These are phyloP conservation scores for Sitophilus oryzae DNA, from an alignment of 1,140 invertebrate genomes.

Conservation along the genomic window DNA sequence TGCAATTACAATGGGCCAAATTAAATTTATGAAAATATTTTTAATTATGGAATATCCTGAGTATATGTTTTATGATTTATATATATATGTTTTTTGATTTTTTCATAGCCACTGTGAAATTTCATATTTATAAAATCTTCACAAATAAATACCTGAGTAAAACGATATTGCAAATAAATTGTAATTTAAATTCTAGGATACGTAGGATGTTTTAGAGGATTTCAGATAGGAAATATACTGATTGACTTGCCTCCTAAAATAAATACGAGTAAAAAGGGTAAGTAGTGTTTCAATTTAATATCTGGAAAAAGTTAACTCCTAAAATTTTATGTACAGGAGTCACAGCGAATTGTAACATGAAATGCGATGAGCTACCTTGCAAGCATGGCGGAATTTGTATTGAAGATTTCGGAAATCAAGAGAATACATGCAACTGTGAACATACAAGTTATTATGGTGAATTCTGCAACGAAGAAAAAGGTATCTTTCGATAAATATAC, in stretches of 20 bases:
- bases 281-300: conserved; percentile 45
- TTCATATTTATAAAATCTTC: too few species aligned
- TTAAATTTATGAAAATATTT: too few species aligned
- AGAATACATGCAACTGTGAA: conserved; percentile 81
- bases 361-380: conserved; percentile 80
- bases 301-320: neutral
- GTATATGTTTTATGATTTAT: too few species aligned
- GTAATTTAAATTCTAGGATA: too few species aligned
- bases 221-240: conserved; percentile 75
- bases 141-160: too few species aligned
- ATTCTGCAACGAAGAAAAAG: conserved; percentile 69
- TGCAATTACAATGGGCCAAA: too few species aligned
- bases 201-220: conserved; percentile 81
- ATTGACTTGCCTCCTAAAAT: conserved; percentile 70
- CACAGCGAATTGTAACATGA: conserved; percentile 76
- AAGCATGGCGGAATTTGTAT: conserved; percentile 82
- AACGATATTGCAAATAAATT: too few species aligned
- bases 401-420: conserved; percentile 80
- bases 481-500: neutral
- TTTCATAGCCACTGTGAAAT: too few species aligned
- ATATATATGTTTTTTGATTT: too few species aligned
- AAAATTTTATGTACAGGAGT: conserved; percentile 51
- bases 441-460: conserved; percentile 84
- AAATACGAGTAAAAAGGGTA: conserved; percentile 57
- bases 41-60: too few species aligned